Percentiles rank a stretch among this genome's conserved stretches.
These are phyloP conservation scores for Callinectes sapidus DNA, from an alignment of 2,888 invertebrate genomes.

Conservation along the genomic window DNA sequence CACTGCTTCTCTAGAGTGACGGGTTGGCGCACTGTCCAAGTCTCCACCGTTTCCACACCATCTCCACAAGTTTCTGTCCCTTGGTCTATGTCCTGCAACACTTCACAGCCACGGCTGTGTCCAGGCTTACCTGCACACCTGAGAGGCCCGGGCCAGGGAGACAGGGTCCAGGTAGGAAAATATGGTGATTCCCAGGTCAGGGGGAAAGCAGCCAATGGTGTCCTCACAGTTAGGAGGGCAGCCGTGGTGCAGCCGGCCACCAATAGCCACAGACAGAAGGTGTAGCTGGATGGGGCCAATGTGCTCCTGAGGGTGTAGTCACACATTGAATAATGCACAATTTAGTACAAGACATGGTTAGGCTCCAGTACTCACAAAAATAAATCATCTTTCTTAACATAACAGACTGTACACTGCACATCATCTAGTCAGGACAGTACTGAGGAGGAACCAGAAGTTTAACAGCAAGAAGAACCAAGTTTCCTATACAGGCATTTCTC, in stretches of 20 bases:
- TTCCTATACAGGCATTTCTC: neutral
- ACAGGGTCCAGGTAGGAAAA: constrained; percentile 77
- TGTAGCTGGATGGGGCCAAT: constrained; percentile 76
- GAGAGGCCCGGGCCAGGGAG: constrained; percentile 73
- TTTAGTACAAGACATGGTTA: too few species aligned
- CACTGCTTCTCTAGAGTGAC: too few species aligned
- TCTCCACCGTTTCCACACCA: too few species aligned
- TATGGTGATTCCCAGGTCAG: constrained; percentile 75
- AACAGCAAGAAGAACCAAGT: too few species aligned
- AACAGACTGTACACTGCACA: too few species aligned
- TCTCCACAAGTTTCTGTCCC: too few species aligned
- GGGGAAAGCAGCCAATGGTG: constrained; percentile 76
- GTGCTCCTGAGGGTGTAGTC: constrained; percentile 57
- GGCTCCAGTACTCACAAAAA: too few species aligned
- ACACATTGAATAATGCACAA: neutral
- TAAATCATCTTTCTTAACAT: too few species aligned
- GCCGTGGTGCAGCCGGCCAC: constrained; percentile 75
- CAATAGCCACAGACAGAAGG: constrained; percentile 75
- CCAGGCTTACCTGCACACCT: constrained; percentile 71
- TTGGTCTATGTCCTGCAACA: neutral
- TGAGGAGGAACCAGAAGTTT: too few species aligned
- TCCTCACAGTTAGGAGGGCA: constrained; percentile 78
- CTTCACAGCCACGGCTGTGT: neutral
- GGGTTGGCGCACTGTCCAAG: too few species aligned
- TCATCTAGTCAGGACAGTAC: too few species aligned